These are phyloP conservation scores for fruit fly (Drosophila melanogaster) DNA, from an alignment of 1,140 invertebrate genomes.

Conservation along the genomic window Release_6_plus_ISO1_MT NC_004354.4:21446501-21447000, in stretches of 20 bases:
- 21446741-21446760: constrained; percentile 52
- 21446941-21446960: constrained; percentile 22
- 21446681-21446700: constrained; percentile 21
- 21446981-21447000: not conserved
- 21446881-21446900: constrained; percentile 10
- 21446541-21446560: constrained; percentile 52
- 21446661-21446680: not conserved
- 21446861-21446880: not conserved
- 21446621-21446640: constrained; percentile 33
- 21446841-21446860: constrained; percentile 1
- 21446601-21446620: constrained; percentile 71
- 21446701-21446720: no score
- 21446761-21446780: constrained; percentile 36
- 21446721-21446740: not conserved
- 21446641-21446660: not conserved
- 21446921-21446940: constrained; percentile 51
- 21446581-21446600: constrained; percentile 23
- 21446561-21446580: constrained; percentile 51
- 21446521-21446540: not conserved
- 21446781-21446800: not conserved
- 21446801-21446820: not conserved
- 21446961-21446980: constrained; percentile 42
- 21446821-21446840: constrained; percentile 24
- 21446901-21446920: constrained; percentile 48
- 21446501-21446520: not conserved